Base-by-base conservation (phyloP, 2,797 vertebrate species). In the Euthynnus affinis region DNA sequence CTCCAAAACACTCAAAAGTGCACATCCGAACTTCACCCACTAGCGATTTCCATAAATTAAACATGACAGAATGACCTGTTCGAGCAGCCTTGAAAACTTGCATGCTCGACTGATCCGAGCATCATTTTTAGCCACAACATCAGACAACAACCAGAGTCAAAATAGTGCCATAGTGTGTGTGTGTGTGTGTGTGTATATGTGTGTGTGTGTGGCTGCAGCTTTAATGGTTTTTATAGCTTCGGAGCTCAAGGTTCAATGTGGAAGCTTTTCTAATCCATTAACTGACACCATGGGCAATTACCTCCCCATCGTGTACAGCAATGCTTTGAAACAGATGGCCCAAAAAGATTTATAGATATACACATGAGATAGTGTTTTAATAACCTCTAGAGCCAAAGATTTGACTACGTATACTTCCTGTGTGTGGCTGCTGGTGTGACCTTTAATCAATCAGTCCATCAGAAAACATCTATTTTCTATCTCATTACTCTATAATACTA, bases 261-360 rank as follows among this genome's bases (percentile, higher is more conserved):
- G 72, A 77, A 78, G 66, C 82, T 57, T 58, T 66, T 83, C 84
- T 75, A 55, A 87, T 81, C 79, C 85, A 87, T 88, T 87, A 86
- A 48, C 78, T 53, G 79, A 76, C 89, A 87, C 77, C 82, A 82
- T 20, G 87, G 82, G 66, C 80, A 83, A 89, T 90, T 89, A 88
- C 84, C 83, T 64, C 63, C 74, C 73, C 84, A 83, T 83, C 80
- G 74, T 65, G 76, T 72, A 78, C 78, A 48, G 64, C 56, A 42
- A 44, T n/a, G 71, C 80, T 27, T 23, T 22, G 51, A 27, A 58
- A 78, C 86, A 82, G 84, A 85, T 72, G 89, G 75, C 40, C 40
- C 48, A 53, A 46, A 37, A n/a, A 73, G 66, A 76, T 71, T 80
- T 71, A 74, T 62, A 25, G 58, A 5, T 71, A 25, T 63, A 62